Conservation (phyloP, 2,888 invertebrate species). For the Eristalinus sepulchralis region DNA sequence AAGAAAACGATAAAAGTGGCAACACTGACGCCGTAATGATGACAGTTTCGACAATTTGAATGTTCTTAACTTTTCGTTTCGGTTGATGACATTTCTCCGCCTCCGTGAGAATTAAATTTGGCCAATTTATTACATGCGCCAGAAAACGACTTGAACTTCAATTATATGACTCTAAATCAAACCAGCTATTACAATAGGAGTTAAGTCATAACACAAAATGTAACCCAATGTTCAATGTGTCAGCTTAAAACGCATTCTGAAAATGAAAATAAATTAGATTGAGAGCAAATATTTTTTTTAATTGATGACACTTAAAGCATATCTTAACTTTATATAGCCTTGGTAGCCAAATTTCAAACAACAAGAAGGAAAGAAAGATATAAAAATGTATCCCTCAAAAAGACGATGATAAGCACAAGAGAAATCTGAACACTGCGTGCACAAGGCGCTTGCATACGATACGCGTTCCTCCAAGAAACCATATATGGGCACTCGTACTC, state of each 20-base stretch:
- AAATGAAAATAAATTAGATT: too few species aligned
- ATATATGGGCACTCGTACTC: not conserved
- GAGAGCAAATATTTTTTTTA: too few species aligned
- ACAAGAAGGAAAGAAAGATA: too few species aligned
- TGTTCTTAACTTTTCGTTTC: not conserved
- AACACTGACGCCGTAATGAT: not conserved
- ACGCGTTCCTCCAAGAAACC: not conserved
- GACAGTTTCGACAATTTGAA: not conserved
- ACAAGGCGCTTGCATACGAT: not conserved
- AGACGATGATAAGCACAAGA: not conserved
- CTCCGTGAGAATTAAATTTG: not conserved
- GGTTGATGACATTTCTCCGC: not conserved
- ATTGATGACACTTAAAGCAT: too few species aligned
- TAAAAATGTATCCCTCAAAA: too few species aligned
- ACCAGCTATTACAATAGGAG: too few species aligned
- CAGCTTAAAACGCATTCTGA: too few species aligned
- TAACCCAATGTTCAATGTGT: too few species aligned
- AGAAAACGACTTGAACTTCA: not conserved
- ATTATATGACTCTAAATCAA: not conserved
- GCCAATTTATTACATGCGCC: not conserved
- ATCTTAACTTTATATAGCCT: too few species aligned
- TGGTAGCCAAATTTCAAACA: too few species aligned
- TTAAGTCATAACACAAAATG: too few species aligned
- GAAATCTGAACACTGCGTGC: not conserved
- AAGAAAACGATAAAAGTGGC: not conserved